Evolutionary conservation across 2,113 vertebrate genomes (phyloP).

Genomic region (Scomber japonicus): DNA sequence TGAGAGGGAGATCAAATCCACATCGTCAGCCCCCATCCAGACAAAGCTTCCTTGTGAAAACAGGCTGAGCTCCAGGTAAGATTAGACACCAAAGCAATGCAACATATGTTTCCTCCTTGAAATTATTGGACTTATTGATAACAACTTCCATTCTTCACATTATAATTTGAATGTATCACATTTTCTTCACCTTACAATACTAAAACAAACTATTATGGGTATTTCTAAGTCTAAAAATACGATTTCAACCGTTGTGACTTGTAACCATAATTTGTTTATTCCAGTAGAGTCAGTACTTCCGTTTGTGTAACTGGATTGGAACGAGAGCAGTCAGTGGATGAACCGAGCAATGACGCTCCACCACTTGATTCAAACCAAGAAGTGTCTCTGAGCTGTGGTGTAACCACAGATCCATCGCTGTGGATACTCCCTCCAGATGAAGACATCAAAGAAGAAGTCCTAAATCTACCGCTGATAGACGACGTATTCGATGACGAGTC

Average conservation of each 20-base stretch:
- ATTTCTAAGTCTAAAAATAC: background rate
- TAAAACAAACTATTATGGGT: background rate
- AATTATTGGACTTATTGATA: background rate
- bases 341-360: slow-evolving; percentile 29
- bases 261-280: background rate
- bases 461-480: slow-evolving; percentile 21
- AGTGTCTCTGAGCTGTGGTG: slow-evolving; percentile 76
- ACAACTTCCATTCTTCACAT: background rate
- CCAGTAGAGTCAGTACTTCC: slow-evolving; percentile 41
- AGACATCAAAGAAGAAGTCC: slow-evolving; percentile 41
- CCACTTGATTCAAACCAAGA: slow-evolving; percentile 55
- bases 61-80: slow-evolving; percentile 70
- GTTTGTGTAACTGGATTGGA: slow-evolving; percentile 30
- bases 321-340: slow-evolving; percentile 60
- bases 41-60: slow-evolving; percentile 64
- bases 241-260: slow-evolving; percentile 1
- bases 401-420: slow-evolving; percentile 80
- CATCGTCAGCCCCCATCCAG: slow-evolving; percentile 39
- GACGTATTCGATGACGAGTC: slow-evolving; percentile 27
- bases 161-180: slow-evolving; percentile 1
- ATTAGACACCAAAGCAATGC: background rate
- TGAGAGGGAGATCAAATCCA: slow-evolving; percentile 65
- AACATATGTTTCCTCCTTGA: slow-evolving; percentile 1
- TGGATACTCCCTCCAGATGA: slow-evolving; percentile 67
- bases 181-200: background rate